Conservation (phyloP, 2,888 invertebrate species). For the Himalopsyche tibetana region DNA sequence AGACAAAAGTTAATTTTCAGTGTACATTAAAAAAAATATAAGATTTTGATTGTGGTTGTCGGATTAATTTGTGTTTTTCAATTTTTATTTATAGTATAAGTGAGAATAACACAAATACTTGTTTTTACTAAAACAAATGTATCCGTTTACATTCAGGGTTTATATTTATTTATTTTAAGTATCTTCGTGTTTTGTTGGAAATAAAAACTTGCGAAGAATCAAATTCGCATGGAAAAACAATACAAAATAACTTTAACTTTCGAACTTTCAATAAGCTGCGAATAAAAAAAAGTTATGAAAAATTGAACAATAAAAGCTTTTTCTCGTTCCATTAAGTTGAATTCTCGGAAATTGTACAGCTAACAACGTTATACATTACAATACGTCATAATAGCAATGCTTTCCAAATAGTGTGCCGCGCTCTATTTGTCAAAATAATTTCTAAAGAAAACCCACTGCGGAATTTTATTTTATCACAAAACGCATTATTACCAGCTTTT, state of each 20-base stretch:
- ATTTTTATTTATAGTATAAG: no score
- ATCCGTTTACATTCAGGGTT: no score
- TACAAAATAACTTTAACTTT: not conserved
- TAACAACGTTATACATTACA: not conserved
- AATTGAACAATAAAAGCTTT: not conserved
- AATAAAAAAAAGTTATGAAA: slow-evolving; percentile 9
- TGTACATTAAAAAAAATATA: no score
- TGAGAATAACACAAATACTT: no score
- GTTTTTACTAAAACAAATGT: no score
- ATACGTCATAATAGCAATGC: slow-evolving; percentile 12
- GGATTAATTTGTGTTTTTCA: no score
- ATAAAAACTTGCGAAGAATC: no score
- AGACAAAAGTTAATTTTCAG: no score
- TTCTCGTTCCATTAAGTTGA: not conserved
- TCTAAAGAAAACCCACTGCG: not conserved
- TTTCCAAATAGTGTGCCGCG: slow-evolving; percentile 2
- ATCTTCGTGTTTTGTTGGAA: no score
- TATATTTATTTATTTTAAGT: no score
- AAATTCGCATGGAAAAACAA: not conserved
- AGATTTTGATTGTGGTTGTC: no score
- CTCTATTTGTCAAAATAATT: slow-evolving; percentile 13
- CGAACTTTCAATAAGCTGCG: not conserved
- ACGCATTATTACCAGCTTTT: slow-evolving; percentile 20
- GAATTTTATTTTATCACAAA: slow-evolving; percentile 27
- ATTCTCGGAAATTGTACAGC: not conserved